Evolutionary conservation across 2,888 invertebrate species (phyloP).

Genomic region (Tetragonisca angustula): DNA sequence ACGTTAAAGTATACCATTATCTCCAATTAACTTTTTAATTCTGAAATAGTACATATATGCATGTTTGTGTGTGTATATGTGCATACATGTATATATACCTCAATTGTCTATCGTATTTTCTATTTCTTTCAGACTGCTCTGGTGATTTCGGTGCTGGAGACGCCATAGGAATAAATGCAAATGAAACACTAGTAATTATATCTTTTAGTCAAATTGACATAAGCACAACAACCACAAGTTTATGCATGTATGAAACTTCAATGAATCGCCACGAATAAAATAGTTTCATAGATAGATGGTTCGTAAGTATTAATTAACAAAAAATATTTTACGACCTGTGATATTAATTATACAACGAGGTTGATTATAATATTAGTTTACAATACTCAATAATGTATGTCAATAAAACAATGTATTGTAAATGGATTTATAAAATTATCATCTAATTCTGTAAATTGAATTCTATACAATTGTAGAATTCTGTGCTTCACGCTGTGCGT

Average conservation of each 20-base stretch:
- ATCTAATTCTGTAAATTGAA: too few species aligned
- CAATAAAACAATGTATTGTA: too few species aligned
- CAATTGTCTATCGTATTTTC: constrained; percentile 93
- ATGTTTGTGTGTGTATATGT: neutral
- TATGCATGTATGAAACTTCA: neutral
- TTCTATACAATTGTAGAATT: too few species aligned
- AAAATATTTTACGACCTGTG: too few species aligned
- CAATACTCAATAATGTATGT: too few species aligned
- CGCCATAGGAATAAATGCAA: constrained; percentile 84
- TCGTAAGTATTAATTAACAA: neutral
- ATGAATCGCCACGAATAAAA: neutral
- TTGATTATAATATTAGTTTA: too few species aligned
- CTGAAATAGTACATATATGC: constrained; percentile 12
- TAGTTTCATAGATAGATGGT: neutral
- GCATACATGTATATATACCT: constrained; percentile 72
- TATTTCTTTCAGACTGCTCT: constrained; percentile 90
- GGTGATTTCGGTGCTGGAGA: constrained; percentile 90
- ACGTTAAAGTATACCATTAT: neutral
- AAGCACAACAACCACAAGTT: neutral
- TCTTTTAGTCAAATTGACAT: neutral
- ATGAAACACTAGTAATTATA: neutral
- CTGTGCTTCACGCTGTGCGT: too few species aligned
- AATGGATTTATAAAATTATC: too few species aligned
- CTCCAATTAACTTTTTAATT: constrained; percentile 25
- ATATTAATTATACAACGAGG: too few species aligned